These are phyloP conservation scores for Gymnodraco acuticeps DNA, from an alignment of 2,797 vertebrate genomes.

Conservation along the genomic window DNA sequence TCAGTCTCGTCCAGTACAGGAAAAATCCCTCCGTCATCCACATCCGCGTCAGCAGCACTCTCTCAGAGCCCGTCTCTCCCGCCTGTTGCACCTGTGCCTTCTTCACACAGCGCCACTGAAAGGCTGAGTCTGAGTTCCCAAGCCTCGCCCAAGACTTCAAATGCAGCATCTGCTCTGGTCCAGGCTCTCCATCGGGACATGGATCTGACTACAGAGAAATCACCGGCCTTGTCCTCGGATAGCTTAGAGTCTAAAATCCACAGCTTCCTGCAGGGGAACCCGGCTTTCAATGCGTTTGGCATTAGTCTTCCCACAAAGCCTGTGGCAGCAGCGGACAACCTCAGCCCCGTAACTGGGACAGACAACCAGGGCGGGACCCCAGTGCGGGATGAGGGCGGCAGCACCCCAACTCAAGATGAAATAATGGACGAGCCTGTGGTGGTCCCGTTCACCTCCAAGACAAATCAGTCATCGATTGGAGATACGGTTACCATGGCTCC, in stretches of 20 bases:
- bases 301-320: conserved; percentile 85
- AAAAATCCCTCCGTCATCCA: conserved; percentile 62
- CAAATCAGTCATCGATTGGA: conserved; percentile 24
- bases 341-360: conserved; percentile 78
- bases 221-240: conserved; percentile 45
- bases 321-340: conserved; percentile 36
- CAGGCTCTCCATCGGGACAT: conserved; percentile 72
- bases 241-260: conserved; percentile 97
- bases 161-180: conserved; percentile 83
- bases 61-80: conserved; percentile 56
- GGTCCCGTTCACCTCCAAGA: conserved; percentile 66
- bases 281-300: conserved; percentile 90
- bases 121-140: conserved; percentile 71
- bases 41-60: conserved; percentile 50
- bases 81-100: conserved; percentile 45
- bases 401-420: conserved; percentile 97
- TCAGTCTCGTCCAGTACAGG: conserved; percentile 59
- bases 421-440: conserved; percentile 91
- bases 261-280: conserved; percentile 93
- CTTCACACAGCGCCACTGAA: conserved; percentile 50
- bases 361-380: conserved; percentile 94
- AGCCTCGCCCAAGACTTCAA: conserved; percentile 29
- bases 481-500: conserved; percentile 25
- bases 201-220: conserved; percentile 61
- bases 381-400: conserved; percentile 93